Evolutionary conservation across 2,888 invertebrate genomes (phyloP), one percentile per base, ranked within the genome.

Genomic region (Oligia latruncula): DNA sequence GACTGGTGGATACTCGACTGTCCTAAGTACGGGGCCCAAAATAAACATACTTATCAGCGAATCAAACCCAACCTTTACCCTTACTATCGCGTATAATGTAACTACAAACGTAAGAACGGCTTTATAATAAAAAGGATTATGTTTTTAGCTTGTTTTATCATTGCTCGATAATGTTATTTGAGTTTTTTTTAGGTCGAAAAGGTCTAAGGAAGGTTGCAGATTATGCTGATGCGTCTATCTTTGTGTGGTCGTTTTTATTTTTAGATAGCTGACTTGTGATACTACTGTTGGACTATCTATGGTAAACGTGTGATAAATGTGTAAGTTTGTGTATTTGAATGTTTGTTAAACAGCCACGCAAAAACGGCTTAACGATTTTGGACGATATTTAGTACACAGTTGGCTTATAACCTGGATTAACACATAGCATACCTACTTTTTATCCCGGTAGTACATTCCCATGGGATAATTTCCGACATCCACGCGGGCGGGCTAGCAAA

Each of bases 1-100:
- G 29, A 40, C 84, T 85, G 84, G 55, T 81, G 35, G 62, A 20
- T 77, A 82, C 87, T 82, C 85, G 81, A 80, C 82, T 81, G 71
- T 74, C 78, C 78, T 86, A 81, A 88, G 90, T 86, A 88, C 80
- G 73, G 62, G 78, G 77, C 72, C 80, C 82, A 91, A 87, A 83
- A 90, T 89, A 91, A 91, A 91, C 87, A 88, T 84, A 83, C 88
- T 91, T 90, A 91, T 90, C 90, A 82, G 78, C 13, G 71, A 77
- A 87, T 84, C 78, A 77, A 84, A 90, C 85, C 84, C 84, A 70
- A 84, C 82, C 82, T 74, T 70, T 72, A 77, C 74, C 81, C 62
- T 65, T 43, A 74, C 78, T 86, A 88, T 86, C 68, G 75, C 64
- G 64, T 76, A 85, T 88, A 77, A 85, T 77, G 82, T 74, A 76